Evolutionary conservation across 1,140 invertebrate species (phyloP).

Genomic region (Magallana angulata): DNA sequence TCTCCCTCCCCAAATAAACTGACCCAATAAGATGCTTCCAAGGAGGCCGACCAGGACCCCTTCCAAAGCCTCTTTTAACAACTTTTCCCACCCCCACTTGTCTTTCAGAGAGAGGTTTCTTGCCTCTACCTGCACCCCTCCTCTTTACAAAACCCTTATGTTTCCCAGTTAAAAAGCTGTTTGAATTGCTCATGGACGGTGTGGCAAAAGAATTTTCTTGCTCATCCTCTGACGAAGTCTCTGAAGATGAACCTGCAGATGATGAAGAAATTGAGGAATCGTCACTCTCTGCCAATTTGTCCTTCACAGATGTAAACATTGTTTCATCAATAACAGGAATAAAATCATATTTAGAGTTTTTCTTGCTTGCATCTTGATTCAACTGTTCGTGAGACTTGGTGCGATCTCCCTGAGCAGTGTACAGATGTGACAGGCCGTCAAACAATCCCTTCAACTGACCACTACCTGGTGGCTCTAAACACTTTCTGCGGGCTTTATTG

Average conservation of each 20-base stretch:
- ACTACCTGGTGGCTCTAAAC: conserved; percentile 79
- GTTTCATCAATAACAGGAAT: conserved; percentile 47
- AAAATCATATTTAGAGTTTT: conserved; percentile 50
- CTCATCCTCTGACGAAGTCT: background rate
- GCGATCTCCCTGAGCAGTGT: conserved; percentile 84
- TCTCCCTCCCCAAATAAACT: conserved; percentile 29
- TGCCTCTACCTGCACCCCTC: conserved; percentile 56
- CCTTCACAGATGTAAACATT: conserved; percentile 44
- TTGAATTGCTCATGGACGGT: background rate
- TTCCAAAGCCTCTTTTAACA: conserved; percentile 50
- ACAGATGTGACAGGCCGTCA: conserved; percentile 92
- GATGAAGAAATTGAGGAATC: conserved; percentile 26
- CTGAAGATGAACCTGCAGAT: conserved; percentile 1
- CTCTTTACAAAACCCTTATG: conserved; percentile 39
- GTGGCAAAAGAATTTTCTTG: background rate
- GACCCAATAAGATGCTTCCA: conserved; percentile 34
- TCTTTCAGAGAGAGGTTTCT: conserved; percentile 15
- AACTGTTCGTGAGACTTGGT: conserved; percentile 71
- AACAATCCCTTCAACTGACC: conserved; percentile 88
- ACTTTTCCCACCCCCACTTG: conserved; percentile 28
- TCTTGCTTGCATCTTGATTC: conserved; percentile 51
- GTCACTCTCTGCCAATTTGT: conserved; percentile 37
- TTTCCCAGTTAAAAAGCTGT: conserved; percentile 4
- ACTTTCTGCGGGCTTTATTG: conserved; percentile 69
- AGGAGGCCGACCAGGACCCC: conserved; percentile 43